Evolutionary conservation across 1,140 invertebrate species (phyloP).

Genomic region (Drosophila funebris): DNA sequence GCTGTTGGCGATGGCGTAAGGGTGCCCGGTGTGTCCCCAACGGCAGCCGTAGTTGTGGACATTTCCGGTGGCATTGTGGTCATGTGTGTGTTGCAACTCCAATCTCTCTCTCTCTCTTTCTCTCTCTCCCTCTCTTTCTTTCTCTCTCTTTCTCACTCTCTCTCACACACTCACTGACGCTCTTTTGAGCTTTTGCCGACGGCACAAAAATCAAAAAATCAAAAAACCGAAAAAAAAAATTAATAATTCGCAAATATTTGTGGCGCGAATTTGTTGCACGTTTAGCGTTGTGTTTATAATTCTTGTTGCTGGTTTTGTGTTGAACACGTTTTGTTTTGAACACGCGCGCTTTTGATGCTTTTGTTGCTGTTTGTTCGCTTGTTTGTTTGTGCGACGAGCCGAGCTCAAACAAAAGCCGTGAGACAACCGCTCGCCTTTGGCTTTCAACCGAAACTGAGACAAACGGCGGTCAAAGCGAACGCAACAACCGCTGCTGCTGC

Average conservation of each 20-base stretch:
- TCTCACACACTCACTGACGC: not conserved
- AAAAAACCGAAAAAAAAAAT: conserved; percentile 36
- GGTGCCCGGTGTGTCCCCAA: conserved; percentile 55
- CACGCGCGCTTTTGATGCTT: conserved; percentile 2
- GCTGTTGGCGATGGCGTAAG: conserved; percentile 36
- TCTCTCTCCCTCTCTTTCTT: not conserved
- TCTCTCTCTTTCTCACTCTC: not conserved
- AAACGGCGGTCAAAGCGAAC: conserved; percentile 12
- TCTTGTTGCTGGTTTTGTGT: not conserved
- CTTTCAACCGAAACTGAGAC: conserved; percentile 77
- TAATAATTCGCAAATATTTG: conserved; percentile 2
- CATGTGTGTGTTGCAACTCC: conserved; percentile 61
- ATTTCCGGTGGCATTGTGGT: conserved; percentile 83
- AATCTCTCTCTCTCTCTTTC: not conserved
- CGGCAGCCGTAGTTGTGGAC: conserved; percentile 74
- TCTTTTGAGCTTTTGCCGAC: conserved; percentile 19
- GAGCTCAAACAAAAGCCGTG: conserved; percentile 39
- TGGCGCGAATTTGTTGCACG: not conserved
- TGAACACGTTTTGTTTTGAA: not conserved
- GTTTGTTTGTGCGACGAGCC: conserved; percentile 19
- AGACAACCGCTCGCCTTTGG: conserved; percentile 77
- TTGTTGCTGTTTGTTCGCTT: conserved; percentile 1
- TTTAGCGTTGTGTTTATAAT: not conserved
- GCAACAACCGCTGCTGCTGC: conserved; percentile 5
- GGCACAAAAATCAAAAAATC: conserved; percentile 44